A percentile compares a stretch with the other conserved stretches of the same genome.
These are phyloP conservation scores for Polyergus mexicanus DNA, from an alignment of 1,140 invertebrate genomes.

Conservation along the genomic window DNA sequence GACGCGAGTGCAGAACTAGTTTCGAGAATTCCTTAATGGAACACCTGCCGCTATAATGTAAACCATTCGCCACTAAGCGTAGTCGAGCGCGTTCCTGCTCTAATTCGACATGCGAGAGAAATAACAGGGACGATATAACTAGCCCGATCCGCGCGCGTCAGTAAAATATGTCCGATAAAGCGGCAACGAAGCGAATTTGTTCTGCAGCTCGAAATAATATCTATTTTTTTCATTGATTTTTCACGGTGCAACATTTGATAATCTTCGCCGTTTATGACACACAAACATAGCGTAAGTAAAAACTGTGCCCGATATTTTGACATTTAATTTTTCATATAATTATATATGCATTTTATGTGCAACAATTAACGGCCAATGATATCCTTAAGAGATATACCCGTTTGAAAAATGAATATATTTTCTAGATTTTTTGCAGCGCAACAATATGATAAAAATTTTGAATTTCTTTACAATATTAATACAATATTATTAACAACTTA, in stretches of 20 bases:
- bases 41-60: slow-evolving; percentile 66
- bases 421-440: too few species aligned
- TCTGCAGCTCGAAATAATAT: slow-evolving; percentile 33
- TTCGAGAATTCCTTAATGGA: slow-evolving; percentile 59
- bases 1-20: slow-evolving; percentile 61
- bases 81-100: slow-evolving; percentile 40
- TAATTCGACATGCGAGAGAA: slow-evolving; percentile 45
- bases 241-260: neutral
- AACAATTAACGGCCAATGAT: neutral
- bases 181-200: neutral
- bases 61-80: slow-evolving; percentile 32
- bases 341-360: neutral
- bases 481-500: too few species aligned
- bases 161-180: slow-evolving; percentile 40
- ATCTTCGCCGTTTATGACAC: neutral
- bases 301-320: neutral
- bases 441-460: too few species aligned
- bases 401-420: too few species aligned
- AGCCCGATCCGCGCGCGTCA: slow-evolving; percentile 11
- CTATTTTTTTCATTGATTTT: slow-evolving; percentile 7
- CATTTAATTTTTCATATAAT: neutral
- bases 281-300: neutral
- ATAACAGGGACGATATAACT: slow-evolving; percentile 40
- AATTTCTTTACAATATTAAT: too few species aligned
- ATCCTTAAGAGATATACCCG: too few species aligned